Percentiles rank a stretch among this genome's conserved stretches.
Conservation (phyloP, 2,113 vertebrate species). For the Campylorhamphus procurvoides region DNA sequence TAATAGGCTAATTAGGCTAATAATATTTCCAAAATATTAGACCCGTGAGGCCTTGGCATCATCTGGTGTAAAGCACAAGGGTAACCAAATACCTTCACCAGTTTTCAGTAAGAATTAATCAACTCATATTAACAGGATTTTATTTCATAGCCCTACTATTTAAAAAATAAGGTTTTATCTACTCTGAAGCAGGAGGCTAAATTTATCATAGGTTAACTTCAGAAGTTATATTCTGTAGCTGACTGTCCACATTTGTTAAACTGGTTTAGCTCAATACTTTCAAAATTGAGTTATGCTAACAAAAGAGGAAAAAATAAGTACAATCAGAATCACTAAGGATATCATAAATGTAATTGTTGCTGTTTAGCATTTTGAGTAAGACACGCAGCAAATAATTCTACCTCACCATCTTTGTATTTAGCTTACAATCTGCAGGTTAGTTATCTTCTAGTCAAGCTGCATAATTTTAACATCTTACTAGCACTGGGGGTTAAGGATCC, state of each 20-base stretch:
- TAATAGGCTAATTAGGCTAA: too few species aligned
- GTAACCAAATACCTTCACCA: background rate
- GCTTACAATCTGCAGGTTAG: background rate
- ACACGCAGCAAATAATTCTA: background rate
- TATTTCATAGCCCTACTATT: background rate
- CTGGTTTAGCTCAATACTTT: background rate
- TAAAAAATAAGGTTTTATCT: background rate
- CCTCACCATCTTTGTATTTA: background rate
- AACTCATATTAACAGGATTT: background rate
- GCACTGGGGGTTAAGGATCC: background rate
- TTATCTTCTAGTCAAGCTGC: background rate
- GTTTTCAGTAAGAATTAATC: background rate
- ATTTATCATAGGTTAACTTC: background rate
- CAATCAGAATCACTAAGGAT: background rate
- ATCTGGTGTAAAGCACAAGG: background rate
- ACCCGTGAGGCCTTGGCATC: background rate
- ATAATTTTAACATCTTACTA: background rate
- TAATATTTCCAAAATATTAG: background rate
- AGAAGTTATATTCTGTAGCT: background rate
- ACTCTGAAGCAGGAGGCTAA: background rate
- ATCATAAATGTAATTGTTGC: background rate
- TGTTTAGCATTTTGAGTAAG: background rate
- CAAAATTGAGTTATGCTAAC: background rate
- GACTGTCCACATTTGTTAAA: background rate
- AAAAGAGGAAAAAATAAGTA: background rate